Evolutionary conservation across 2,888 invertebrate species (phyloP).

Genomic region (Netelia inedita): DNA sequence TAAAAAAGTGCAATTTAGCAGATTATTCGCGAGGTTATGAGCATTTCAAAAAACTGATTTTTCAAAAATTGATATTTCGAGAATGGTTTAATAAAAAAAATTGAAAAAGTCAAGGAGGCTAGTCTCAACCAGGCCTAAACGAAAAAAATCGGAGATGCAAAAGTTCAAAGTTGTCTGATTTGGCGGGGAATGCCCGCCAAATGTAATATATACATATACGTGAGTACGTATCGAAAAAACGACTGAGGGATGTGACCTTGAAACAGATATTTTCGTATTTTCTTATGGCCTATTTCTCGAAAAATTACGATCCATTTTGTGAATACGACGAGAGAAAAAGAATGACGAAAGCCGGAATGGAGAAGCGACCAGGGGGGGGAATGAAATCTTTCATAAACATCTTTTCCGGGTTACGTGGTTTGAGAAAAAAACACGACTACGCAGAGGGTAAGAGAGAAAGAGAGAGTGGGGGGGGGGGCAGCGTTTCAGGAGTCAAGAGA

Average conservation of each 20-base stretch:
- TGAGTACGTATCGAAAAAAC: not conserved
- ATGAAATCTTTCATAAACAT: conserved; percentile 53
- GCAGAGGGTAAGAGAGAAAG: not conserved
- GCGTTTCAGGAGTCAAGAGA: conserved; percentile 18
- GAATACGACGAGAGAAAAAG: not conserved
- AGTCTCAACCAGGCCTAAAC: no score
- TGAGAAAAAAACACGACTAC: not conserved
- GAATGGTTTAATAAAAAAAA: no score
- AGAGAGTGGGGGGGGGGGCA: not conserved
- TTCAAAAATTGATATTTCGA: no score
- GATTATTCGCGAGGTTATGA: no score
- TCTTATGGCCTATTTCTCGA: conserved; percentile 22
- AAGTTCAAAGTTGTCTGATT: no score
- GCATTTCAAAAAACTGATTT: no score
- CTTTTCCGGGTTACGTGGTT: not conserved
- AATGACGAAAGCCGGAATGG: not conserved
- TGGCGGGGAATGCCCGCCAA: no score
- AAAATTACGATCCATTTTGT: conserved; percentile 35
- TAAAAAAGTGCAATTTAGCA: no score
- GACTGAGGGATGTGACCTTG: not conserved
- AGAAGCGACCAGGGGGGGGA: not conserved
- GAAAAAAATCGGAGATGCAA: no score
- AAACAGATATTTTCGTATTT: conserved; percentile 33
- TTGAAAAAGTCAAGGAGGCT: no score
- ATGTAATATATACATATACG: not conserved